Evolutionary conservation across 2,888 invertebrate species (phyloP).

Genomic region (Dysmachus trigonus): DNA sequence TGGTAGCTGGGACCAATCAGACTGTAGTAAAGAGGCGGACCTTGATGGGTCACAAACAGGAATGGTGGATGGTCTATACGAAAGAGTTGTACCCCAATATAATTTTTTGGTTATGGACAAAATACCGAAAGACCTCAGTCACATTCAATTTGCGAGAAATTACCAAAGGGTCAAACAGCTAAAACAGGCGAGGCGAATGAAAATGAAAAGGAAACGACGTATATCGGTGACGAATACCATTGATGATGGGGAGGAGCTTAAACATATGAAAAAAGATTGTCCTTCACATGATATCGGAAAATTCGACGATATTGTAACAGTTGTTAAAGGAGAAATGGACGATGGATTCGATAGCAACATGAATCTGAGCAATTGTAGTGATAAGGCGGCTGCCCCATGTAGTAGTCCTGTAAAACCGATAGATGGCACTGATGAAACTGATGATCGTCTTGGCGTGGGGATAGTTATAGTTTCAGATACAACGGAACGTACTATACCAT

Average conservation of each 20-base stretch:
- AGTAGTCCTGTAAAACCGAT: neutral
- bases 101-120: constrained; percentile 58
- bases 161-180: constrained; percentile 45
- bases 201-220: constrained; percentile 54
- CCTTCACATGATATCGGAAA: neutral
- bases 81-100: constrained; percentile 61
- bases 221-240: constrained; percentile 55
- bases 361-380: neutral
- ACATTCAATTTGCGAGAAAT: constrained; percentile 53
- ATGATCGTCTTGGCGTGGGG: too few species aligned
- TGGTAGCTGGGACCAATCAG: constrained; percentile 66
- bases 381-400: neutral
- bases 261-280: neutral
- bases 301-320: constrained; percentile 32
- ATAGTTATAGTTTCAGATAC: too few species aligned
- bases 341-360: constrained; percentile 2
- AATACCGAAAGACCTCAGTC: constrained; percentile 59
- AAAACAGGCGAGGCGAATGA: constrained; percentile 45
- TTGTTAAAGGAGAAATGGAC: neutral
- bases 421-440: neutral
- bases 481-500: neutral
- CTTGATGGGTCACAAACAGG: neutral
- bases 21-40: neutral
- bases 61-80: constrained; percentile 48
- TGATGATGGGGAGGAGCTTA: neutral